These are phyloP conservation scores for Onychostoma macrolepis DNA, from an alignment of 2,113 vertebrate genomes.

Conservation along the genomic window DNA sequence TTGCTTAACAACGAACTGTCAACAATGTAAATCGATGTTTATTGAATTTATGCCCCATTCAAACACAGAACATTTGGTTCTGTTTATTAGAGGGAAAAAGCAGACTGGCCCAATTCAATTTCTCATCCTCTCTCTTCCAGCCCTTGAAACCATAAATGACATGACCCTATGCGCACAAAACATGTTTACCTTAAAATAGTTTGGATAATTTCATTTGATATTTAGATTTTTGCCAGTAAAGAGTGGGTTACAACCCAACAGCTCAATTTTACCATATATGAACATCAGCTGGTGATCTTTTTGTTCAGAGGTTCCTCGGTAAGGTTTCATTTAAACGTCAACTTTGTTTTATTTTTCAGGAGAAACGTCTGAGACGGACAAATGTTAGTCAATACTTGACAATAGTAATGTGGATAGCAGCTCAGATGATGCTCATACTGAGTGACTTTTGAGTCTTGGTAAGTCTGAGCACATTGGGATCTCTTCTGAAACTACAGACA, in stretches of 20 bases:
- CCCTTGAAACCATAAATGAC: background rate
- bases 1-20: constrained; percentile 64
- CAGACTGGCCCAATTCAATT: background rate
- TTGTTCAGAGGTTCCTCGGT: background rate
- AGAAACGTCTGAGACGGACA: background rate
- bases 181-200: constrained; percentile 17
- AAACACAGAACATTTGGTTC: constrained; percentile 68
- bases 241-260: background rate
- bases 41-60: constrained; percentile 70
- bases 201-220: constrained; percentile 26
- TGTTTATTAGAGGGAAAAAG: constrained; percentile 63
- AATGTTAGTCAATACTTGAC: background rate
- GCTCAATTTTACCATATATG: constrained; percentile 14
- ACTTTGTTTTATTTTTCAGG: background rate
- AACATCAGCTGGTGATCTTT: background rate
- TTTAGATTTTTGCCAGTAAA: background rate
- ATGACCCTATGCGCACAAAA: constrained; percentile 1
- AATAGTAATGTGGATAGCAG: background rate
- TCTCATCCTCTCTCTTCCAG: background rate
- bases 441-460: background rate
- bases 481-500: background rate
- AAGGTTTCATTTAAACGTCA: background rate
- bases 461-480: background rate
- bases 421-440: background rate
- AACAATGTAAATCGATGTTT: constrained; percentile 67